A percentile compares a stretch with the other conserved stretches of the same genome.
These are phyloP conservation scores for Excalfactoria chinensis DNA, from an alignment of 2,113 vertebrate species.

Conservation along the genomic window DNA sequence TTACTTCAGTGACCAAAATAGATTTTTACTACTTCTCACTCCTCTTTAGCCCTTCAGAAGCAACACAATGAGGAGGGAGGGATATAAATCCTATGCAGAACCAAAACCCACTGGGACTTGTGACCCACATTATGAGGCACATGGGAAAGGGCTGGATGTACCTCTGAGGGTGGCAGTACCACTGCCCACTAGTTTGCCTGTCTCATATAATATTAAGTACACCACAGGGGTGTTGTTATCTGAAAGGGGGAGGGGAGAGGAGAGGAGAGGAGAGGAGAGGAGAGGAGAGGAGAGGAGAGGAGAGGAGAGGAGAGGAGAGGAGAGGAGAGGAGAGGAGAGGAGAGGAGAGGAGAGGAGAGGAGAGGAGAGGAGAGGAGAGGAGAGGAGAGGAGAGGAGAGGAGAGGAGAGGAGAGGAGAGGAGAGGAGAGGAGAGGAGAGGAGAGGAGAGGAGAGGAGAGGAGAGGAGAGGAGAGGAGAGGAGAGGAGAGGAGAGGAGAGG, in stretches of 20 bases:
- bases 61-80: conserved; percentile 15
- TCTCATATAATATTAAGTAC: neutral
- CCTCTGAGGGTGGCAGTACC: neutral
- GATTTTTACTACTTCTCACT: conserved; percentile 69
- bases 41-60: conserved; percentile 32
- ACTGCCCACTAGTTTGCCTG: neutral
- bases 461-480: neutral
- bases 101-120: neutral
- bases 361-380: neutral
- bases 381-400: neutral
- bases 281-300: neutral
- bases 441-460: neutral
- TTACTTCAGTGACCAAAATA: conserved; percentile 74
- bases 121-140: neutral
- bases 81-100: neutral
- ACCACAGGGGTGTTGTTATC: neutral
- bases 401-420: neutral
- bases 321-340: neutral
- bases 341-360: too few species aligned
- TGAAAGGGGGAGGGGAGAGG: neutral
- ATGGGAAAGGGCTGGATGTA: neutral
- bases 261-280: neutral
- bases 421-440: neutral
- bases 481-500: neutral
- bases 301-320: too few species aligned